Base-by-base conservation (phyloP, 2,797 vertebrate species). In the Furcifer pardalis region DNA sequence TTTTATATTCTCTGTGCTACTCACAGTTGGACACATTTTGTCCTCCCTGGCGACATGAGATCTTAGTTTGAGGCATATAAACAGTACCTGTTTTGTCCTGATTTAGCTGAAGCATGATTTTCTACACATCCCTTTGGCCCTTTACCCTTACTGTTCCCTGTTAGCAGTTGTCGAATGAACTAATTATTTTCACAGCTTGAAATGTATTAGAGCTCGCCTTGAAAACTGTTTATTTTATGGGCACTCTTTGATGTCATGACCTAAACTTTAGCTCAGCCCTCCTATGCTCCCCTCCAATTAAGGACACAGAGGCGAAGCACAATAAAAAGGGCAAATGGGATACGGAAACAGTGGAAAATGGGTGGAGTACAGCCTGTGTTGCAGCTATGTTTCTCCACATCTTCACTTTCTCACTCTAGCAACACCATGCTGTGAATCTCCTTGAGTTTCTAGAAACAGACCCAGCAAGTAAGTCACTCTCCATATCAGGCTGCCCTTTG, bases 131-230 rank as follows among this genome's bases (percentile, higher is more conserved):
- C 90, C 86, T 35, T 84, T 0, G 35, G 85, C 87, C 87, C 84
- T 89, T 90, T 94, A 88, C 89, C 90, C 69, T 60, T 37, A 76
- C 86, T 85, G 84, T 86, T 92, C 91, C 79, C 92, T 37, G 35
- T 82, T 78, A 89, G 78, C 85, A 87, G 19, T 89, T 83, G 77
- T 92, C 89, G 73, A 88, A 83, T 80, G 75, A 93, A 91, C 90
- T 90, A 90, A 90, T 92, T 92, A 91, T 91, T 92, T 94, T 91
- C 90, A 90, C 90, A 88, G 89, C 84, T 89, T 92, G 90, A 90
- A 84, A 66, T 75, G 37, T 81, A 84, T 80, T 82, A 71, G 66
- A 87, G 82, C 84, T 85, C 72, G 2, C 0, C 92, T 92, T 86
- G 77, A 44, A 91, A 87, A 73, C 25, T 85, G 80, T 88, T 91